Evolutionary conservation across 2,797 vertebrate genomes (phyloP).

Genomic region (Iguana delicatissima): DNA sequence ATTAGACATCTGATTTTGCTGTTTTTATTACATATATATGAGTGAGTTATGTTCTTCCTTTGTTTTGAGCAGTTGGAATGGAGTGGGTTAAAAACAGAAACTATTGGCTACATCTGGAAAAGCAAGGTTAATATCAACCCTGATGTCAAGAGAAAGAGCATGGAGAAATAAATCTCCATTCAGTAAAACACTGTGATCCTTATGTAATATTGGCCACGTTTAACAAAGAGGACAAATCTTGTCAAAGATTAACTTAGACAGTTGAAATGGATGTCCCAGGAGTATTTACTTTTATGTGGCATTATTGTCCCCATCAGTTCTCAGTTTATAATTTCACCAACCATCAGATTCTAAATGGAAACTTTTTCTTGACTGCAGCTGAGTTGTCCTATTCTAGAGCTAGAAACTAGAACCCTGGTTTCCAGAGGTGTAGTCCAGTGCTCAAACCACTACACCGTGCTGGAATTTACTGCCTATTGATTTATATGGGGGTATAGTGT

Average conservation of each 20-base stretch:
- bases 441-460: too few relatives aligned
- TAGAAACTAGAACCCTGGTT: too few relatives aligned
- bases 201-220: background rate
- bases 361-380: background rate
- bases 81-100: slow-evolving; percentile 1
- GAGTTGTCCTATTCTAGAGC: background rate
- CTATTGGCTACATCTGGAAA: background rate
- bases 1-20: background rate
- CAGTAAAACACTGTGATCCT: background rate
- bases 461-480: background rate
- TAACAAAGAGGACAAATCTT: background rate
- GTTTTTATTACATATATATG: background rate
- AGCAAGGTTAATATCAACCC: background rate
- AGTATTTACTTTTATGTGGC: background rate
- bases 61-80: background rate
- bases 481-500: background rate
- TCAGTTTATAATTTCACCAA: background rate
- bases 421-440: too few relatives aligned
- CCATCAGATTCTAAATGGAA: background rate
- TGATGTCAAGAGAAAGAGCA: background rate
- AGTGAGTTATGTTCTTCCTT: background rate
- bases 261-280: background rate
- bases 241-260: slow-evolving; percentile 6
- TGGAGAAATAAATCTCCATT: background rate
- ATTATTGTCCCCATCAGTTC: background rate